Conservation (phyloP, 2,113 vertebrate species). For the Paracanthobrama guichenoti region DNA sequence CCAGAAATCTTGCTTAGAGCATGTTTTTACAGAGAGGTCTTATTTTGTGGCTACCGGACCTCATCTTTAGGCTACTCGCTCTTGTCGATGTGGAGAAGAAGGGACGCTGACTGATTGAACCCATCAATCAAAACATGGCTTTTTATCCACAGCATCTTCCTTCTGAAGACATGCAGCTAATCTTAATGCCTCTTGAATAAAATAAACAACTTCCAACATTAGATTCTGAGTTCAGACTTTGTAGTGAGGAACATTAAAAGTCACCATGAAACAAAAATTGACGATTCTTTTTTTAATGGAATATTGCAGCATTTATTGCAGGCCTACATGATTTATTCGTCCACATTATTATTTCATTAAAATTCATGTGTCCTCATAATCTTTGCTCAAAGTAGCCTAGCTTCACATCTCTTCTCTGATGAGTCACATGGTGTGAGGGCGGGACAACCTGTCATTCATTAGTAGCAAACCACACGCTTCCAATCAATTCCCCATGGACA, state of each 20-base stretch:
- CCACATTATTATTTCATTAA: no score
- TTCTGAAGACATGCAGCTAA: background rate
- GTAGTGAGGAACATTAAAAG: background rate
- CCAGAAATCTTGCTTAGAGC: background rate
- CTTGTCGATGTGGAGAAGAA: conserved; percentile 43
- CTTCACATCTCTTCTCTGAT: no score
- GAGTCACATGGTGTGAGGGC: no score
- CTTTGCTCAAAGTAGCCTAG: no score
- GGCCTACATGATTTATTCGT: no score
- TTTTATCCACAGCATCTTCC: conserved; percentile 28
- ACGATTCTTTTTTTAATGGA: no score
- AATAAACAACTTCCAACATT: background rate
- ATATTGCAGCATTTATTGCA: no score
- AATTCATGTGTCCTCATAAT: no score
- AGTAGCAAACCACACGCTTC: no score
- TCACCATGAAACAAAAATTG: no score
- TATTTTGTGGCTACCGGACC: background rate
- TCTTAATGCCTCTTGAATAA: background rate
- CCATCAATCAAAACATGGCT: conserved; percentile 56
- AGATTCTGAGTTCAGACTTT: background rate
- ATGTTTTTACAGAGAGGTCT: background rate
- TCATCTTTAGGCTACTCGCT: conserved; percentile 38
- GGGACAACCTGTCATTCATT: no score
- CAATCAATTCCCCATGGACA: no score
- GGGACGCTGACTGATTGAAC: conserved; percentile 52